A percentile compares a stretch with the other conserved stretches of the same genome.
Conservation (phyloP, 2,888 invertebrate species). For the Plebejus argus region DNA sequence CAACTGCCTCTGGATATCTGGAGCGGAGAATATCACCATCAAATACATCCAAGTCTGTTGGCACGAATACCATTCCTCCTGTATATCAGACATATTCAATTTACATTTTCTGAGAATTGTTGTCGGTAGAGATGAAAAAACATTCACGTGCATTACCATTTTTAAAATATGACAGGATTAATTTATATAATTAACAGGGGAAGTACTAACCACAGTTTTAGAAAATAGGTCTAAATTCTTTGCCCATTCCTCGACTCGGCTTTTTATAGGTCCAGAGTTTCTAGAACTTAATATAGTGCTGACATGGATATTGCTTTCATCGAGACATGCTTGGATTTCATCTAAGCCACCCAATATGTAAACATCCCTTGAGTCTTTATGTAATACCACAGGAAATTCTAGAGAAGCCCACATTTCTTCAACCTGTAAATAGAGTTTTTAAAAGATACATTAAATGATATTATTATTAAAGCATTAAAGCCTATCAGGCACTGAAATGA, state of each 20-base stretch:
- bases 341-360: slow-evolving; percentile 92
- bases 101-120: neutral
- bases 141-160: too few relatives aligned
- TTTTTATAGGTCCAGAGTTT: slow-evolving; percentile 91
- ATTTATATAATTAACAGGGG: slow-evolving; percentile 33
- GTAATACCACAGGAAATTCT: slow-evolving; percentile 87
- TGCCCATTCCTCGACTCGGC: slow-evolving; percentile 91
- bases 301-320: slow-evolving; percentile 93
- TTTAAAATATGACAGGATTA: neutral
- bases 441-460: too few relatives aligned
- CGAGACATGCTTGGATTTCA: slow-evolving; percentile 89
- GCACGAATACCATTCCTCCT: slow-evolving; percentile 94
- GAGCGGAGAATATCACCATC: slow-evolving; percentile 96
- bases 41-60: slow-evolving; percentile 97
- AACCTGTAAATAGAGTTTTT: slow-evolving; percentile 77
- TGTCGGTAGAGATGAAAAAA: neutral
- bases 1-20: slow-evolving; percentile 95
- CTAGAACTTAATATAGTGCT: slow-evolving; percentile 93
- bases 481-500: too few relatives aligned
- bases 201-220: slow-evolving; percentile 85
- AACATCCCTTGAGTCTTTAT: slow-evolving; percentile 92
- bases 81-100: slow-evolving; percentile 32
- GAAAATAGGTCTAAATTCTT: slow-evolving; percentile 88
- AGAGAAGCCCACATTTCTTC: slow-evolving; percentile 91
- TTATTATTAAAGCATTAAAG: too few relatives aligned